Percentiles rank a stretch among this genome's conserved stretches.
phyloP scores from a whole-genome alignment of 2,113 vertebrate species.

The Smithornis capensis region DNA sequence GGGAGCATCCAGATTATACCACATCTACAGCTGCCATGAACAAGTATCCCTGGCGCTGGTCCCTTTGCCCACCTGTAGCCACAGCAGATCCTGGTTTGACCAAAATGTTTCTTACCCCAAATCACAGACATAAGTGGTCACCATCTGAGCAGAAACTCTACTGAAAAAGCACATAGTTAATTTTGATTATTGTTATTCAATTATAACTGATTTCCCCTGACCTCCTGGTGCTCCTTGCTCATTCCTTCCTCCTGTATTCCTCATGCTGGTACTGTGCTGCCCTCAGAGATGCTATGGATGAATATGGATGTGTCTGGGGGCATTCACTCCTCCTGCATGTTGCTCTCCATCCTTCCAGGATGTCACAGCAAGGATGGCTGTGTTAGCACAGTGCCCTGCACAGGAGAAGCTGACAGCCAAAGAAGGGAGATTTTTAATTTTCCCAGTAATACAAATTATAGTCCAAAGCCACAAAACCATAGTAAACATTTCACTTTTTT shows the following conservation, averaged over 20 bases:
- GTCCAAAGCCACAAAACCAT: background rate
- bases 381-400: background rate
- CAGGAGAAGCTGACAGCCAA: background rate
- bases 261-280: background rate
- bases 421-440: background rate
- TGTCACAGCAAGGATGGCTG: background rate
- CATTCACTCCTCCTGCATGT: background rate
- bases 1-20: too few relatives aligned
- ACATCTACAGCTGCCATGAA: rapidly evolving
- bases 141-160: background rate
- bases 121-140: background rate
- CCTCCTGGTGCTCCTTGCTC: background rate
- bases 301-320: background rate
- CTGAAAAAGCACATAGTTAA: background rate
- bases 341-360: background rate
- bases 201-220: background rate
- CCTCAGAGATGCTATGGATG: background rate
- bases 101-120: background rate
- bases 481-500: background rate
- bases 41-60: background rate
- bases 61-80: background rate
- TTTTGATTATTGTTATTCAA: background rate
- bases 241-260: background rate
- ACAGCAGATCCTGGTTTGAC: background rate
- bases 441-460: background rate